Evolutionary conservation across 2,113 vertebrate species (phyloP).

Genomic region (Carollia perspicillata): DNA sequence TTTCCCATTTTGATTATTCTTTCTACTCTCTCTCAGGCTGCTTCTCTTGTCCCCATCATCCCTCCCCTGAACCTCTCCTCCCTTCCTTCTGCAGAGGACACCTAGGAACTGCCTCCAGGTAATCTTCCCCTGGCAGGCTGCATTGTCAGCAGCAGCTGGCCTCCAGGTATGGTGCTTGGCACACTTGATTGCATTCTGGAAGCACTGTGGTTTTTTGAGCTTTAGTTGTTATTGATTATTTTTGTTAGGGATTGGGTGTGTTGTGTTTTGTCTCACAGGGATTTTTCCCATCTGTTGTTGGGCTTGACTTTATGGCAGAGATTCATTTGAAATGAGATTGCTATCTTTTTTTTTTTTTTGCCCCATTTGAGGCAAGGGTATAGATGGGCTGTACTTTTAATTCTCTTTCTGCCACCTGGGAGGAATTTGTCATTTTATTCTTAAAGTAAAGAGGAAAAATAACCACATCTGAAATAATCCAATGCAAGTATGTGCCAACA

Average conservation of each 20-base stretch:
- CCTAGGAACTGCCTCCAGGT: not conserved
- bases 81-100: not conserved
- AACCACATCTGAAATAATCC: constrained; percentile 12
- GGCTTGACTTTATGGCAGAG: constrained; percentile 2
- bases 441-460: constrained; percentile 23
- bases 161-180: not conserved
- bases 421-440: constrained; percentile 46
- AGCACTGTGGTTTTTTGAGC: not conserved
- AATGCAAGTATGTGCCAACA: not conserved
- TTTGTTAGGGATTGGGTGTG: not conserved
- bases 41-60: not conserved
- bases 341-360: too few species aligned
- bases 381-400: constrained; percentile 48
- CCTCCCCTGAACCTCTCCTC: not conserved
- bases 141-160: not conserved
- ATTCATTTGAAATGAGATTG: constrained; percentile 36
- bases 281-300: constrained; percentile 45
- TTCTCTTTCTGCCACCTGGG: constrained; percentile 48
- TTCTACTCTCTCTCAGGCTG: not conserved
- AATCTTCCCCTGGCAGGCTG: not conserved
- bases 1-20: not conserved
- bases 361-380: not conserved
- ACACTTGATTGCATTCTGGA: not conserved
- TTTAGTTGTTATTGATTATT: not conserved
- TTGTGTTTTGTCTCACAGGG: not conserved